Percentiles rank a stretch among this genome's conserved stretches.
Conservation (phyloP, 2,888 invertebrate species). For the Zele albiditarsus region DNA sequence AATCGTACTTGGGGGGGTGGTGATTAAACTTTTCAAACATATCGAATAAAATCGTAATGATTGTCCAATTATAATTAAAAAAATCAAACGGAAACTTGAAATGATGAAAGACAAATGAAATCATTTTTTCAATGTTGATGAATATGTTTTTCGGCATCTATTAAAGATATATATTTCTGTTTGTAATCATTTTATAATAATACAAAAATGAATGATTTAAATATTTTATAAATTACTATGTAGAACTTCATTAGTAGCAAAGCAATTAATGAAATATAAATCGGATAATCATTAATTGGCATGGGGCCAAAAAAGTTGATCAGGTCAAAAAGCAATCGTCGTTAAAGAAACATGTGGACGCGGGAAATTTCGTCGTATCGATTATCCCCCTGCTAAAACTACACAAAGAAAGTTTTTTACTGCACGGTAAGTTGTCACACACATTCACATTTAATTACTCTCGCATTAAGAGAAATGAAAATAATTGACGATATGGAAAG, state of each 20-base stretch:
- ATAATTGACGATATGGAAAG: too few species aligned
- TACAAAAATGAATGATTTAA: neutral
- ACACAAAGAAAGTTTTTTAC: neutral
- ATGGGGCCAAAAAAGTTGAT: neutral
- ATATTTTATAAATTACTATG: neutral
- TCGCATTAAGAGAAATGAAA: neutral
- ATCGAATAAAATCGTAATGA: neutral
- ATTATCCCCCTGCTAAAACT: neutral
- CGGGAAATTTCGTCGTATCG: neutral
- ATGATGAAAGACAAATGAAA: neutral
- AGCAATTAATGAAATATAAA: neutral
- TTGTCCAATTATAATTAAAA: neutral
- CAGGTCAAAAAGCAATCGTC: neutral
- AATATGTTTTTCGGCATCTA: neutral
- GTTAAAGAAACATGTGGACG: conserved; percentile 5
- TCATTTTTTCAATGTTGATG: neutral
- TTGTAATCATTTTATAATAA: neutral
- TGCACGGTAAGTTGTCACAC: neutral
- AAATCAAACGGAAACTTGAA: neutral
- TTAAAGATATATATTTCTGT: neutral
- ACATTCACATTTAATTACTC: neutral
- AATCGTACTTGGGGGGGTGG: neutral
- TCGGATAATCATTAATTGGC: neutral
- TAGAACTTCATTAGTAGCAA: neutral
- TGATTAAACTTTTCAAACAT: neutral